phyloP scores from a whole-genome alignment of 2,888 invertebrate genomes.

The Epistrophe grossulariae region DNA sequence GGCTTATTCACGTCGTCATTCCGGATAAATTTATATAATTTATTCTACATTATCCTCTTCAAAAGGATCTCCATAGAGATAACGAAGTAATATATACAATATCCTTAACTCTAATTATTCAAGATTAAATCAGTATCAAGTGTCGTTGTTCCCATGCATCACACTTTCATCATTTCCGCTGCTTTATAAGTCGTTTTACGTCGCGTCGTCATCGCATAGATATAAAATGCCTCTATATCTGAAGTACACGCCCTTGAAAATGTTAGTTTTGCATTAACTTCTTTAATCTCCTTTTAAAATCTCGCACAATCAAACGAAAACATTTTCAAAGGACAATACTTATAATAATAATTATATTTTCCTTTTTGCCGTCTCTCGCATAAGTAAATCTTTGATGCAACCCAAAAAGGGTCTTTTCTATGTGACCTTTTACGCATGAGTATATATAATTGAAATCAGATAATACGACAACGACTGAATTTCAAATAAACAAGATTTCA shows the following conservation, averaged over 20 bases:
- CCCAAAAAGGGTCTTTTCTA: not conserved
- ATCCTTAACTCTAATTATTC: slow-evolving; percentile 30
- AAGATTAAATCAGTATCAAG: slow-evolving; percentile 55
- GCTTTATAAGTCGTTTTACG: not conserved
- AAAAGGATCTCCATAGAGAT: not conserved
- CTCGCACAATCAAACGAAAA: slow-evolving; percentile 25
- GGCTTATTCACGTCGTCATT: not conserved
- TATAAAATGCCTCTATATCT: not conserved
- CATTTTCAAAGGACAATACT: slow-evolving; percentile 56
- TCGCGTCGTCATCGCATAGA: not conserved
- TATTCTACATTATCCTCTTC: not conserved
- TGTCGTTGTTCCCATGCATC: slow-evolving; percentile 59
- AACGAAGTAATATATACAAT: slow-evolving; percentile 1
- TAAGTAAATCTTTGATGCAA: not conserved
- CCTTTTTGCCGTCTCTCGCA: slow-evolving; percentile 22
- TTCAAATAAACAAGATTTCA: slow-evolving; percentile 51
- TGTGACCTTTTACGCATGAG: slow-evolving; percentile 42
- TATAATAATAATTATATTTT: slow-evolving; percentile 42
- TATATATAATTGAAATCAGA: slow-evolving; percentile 65
- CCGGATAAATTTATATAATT: not conserved
- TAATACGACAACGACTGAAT: slow-evolving; percentile 39
- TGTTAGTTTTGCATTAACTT: slow-evolving; percentile 51
- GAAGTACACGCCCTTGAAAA: slow-evolving; percentile 54
- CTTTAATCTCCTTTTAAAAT: slow-evolving; percentile 46
- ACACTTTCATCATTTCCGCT: slow-evolving; percentile 27